Evolutionary conservation across 2,113 vertebrate species (phyloP).

Genomic region (Laticauda colubrina): DNA sequence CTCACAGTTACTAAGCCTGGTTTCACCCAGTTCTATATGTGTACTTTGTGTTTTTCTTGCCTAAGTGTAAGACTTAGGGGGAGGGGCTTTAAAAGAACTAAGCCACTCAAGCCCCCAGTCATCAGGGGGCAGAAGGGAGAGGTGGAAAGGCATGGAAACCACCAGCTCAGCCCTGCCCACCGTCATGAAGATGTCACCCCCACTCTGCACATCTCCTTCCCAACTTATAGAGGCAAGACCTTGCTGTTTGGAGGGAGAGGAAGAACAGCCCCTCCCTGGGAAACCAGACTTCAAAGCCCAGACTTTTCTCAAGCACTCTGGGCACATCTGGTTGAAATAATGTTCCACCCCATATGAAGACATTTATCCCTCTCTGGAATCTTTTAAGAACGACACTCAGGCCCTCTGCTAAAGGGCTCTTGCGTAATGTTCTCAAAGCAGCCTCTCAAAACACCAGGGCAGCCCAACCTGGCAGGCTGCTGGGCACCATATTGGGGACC

Average conservation of each 20-base stretch:
- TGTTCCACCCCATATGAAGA: neutral
- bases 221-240: neutral
- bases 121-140: neutral
- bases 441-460: neutral
- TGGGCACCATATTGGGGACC: neutral
- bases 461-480: neutral
- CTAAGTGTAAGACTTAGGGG: no score
- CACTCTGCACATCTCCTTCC: neutral
- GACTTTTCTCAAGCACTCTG: neutral
- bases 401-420: neutral
- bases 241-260: neutral
- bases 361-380: neutral
- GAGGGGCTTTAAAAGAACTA: neutral
- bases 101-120: neutral
- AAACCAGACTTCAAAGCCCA: neutral
- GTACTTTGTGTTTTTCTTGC: no score
- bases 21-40: no score
- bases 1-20: no score
- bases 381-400: neutral
- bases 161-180: neutral
- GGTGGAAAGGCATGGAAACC: neutral
- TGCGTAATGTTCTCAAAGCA: neutral
- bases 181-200: no score
- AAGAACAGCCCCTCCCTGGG: neutral
- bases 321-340: neutral